These are phyloP conservation scores for Eurystomus glaucurus DNA, from an alignment of 2,797 vertebrate species.

Conservation along the genomic window DNA sequence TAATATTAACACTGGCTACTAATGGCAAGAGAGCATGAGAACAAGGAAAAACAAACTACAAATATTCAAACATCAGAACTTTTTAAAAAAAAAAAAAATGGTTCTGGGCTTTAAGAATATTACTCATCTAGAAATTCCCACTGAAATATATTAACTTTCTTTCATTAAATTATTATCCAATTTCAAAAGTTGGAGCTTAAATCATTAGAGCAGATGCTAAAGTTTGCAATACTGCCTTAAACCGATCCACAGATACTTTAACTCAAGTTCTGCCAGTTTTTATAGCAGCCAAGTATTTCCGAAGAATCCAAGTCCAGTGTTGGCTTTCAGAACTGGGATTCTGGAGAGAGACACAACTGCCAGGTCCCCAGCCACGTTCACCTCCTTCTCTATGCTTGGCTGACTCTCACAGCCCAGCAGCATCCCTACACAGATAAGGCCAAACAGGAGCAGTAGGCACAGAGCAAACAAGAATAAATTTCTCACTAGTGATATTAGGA, in stretches of 20 bases:
- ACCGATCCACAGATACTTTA: background rate
- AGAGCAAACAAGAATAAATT: background rate
- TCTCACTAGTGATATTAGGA: background rate
- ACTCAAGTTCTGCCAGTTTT: background rate
- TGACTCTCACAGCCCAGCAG: background rate
- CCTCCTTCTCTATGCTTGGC: background rate
- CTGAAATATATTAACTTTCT: background rate
- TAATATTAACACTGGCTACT: background rate
- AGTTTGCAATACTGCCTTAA: background rate
- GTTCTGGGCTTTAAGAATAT: background rate
- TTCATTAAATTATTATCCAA: background rate
- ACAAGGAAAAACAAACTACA: background rate
- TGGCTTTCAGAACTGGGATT: background rate
- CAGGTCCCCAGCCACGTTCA: accelerated
- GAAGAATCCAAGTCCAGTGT: background rate
- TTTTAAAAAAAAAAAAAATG: background rate
- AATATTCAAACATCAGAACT: background rate
- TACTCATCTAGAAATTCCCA: background rate
- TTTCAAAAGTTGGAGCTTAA: background rate
- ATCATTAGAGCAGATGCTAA: background rate
- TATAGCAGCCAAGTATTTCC: background rate
- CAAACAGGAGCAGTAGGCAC: background rate
- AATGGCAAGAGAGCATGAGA: background rate
- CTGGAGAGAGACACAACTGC: background rate
- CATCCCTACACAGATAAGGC: background rate